Conservation (phyloP, 2,113 vertebrate genomes). For the Sigmodon hispidus region DNA sequence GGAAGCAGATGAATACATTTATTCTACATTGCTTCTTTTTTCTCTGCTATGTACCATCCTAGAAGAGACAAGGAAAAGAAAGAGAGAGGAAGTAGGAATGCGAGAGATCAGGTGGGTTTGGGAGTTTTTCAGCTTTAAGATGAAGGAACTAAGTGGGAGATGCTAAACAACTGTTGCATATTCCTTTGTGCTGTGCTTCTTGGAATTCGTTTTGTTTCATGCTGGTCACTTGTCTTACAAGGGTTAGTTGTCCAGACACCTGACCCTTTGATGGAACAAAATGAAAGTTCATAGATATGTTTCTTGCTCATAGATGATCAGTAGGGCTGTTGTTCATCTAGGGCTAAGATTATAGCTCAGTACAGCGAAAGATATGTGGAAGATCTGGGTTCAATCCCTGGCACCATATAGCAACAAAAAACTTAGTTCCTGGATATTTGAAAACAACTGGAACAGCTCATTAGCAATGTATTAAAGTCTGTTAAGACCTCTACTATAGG, state of each 20-base stretch:
- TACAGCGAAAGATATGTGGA: neutral
- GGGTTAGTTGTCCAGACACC: neutral
- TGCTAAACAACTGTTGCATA: neutral
- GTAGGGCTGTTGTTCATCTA: neutral
- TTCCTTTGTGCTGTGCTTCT: neutral
- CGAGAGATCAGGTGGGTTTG: neutral
- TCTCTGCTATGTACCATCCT: neutral
- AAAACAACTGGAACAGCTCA: neutral
- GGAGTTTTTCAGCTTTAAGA: neutral
- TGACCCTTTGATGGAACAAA: neutral
- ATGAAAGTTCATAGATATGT: neutral
- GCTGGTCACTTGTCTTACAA: neutral
- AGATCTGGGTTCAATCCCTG: neutral
- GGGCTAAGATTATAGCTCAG: neutral
- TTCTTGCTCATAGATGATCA: neutral
- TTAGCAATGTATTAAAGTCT: accelerated
- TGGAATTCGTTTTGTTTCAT: neutral
- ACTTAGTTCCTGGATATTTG: neutral
- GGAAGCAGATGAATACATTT: neutral
- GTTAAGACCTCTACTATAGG: neutral
- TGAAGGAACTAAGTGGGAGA: neutral
- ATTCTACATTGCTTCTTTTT: neutral
- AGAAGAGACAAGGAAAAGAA: neutral
- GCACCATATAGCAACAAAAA: neutral
- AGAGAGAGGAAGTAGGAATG: neutral